Percentiles rank a stretch among this genome's conserved stretches.
phyloP scores from a whole-genome alignment of 2,888 invertebrate species.

The Lasiommata megera region DNA sequence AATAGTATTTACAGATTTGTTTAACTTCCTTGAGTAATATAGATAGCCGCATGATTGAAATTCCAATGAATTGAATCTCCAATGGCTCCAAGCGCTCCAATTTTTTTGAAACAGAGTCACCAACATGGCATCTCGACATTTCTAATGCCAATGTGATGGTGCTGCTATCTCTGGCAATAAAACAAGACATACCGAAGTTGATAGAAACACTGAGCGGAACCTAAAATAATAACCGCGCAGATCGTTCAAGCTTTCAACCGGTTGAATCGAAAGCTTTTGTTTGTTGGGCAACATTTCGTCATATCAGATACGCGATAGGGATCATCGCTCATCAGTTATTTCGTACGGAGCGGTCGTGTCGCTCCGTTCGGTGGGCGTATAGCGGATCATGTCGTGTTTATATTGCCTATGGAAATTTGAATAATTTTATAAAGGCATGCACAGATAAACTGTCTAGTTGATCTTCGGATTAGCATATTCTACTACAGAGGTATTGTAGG shows the following conservation, averaged over 20 bases:
- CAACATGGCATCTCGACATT: too few species aligned
- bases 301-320: conserved; percentile 6
- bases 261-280: conserved; percentile 5
- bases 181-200: too few species aligned
- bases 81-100: too few species aligned
- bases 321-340: conserved; percentile 14
- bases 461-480: too few species aligned
- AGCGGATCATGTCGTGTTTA: conserved; percentile 27
- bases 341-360: conserved; percentile 12
- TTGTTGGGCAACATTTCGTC: conserved; percentile 17
- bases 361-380: conserved; percentile 26
- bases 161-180: too few species aligned
- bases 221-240: not conserved
- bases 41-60: too few species aligned
- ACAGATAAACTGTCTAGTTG: not conserved
- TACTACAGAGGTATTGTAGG: too few species aligned
- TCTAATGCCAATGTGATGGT: too few species aligned
- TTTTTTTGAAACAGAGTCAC: too few species aligned
- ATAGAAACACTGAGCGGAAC: not conserved
- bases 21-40: too few species aligned
- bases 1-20: too few species aligned
- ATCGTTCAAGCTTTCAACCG: not conserved
- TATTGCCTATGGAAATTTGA: conserved; percentile 18
- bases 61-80: too few species aligned
- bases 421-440: conserved; percentile 20